Percentiles rank a stretch among this genome's conserved stretches.
Evolutionary conservation across 2,113 vertebrate genomes (phyloP).

Genomic region (Plotosus lineatus): DNA sequence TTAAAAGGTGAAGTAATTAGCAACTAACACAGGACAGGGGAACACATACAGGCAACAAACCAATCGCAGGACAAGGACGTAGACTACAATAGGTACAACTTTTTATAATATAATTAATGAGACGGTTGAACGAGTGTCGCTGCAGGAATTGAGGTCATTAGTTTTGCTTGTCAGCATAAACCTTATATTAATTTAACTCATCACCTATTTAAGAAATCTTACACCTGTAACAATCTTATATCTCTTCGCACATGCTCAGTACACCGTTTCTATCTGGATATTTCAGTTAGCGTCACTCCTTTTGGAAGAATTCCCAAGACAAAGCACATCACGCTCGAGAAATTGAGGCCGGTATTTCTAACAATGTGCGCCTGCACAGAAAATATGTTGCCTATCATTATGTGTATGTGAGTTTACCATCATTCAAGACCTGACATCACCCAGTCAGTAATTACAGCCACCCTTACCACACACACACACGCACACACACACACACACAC

Average conservation of each 20-base stretch:
- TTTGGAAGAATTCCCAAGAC: not conserved
- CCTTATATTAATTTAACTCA: not conserved
- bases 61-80: not conserved
- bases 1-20: not conserved
- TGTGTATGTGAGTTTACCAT: not conserved
- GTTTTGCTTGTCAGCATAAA: not conserved
- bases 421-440: constrained; percentile 20
- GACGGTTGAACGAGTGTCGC: not conserved
- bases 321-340: not conserved
- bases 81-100: not conserved
- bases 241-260: not conserved
- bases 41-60: not conserved
- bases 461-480: not conserved
- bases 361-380: not conserved
- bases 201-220: not conserved
- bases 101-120: not conserved
- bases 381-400: not conserved
- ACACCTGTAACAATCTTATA: not conserved
- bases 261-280: not conserved
- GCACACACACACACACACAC: not conserved
- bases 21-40: not conserved
- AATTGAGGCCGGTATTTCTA: not conserved
- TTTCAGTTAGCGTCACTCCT: not conserved
- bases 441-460: constrained; percentile 5
- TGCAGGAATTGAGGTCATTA: not conserved